Evolutionary conservation across 2,888 invertebrate genomes (phyloP).

Genomic region (Argynnis bischoffii): DNA sequence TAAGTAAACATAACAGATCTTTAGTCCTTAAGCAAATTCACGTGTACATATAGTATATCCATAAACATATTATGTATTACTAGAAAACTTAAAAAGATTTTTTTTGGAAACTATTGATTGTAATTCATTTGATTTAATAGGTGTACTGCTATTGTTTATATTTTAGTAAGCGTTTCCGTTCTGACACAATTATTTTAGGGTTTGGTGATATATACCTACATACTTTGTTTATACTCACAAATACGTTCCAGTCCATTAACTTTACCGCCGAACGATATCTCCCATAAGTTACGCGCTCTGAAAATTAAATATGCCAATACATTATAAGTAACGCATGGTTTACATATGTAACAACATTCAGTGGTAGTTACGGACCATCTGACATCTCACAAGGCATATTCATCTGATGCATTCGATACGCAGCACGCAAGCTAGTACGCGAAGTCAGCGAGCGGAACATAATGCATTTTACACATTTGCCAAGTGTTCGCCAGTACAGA

Average conservation of each 20-base stretch:
- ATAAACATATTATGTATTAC: neutral
- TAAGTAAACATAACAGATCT: constrained; percentile 59
- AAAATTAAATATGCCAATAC: constrained; percentile 69
- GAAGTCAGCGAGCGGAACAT: constrained; percentile 64
- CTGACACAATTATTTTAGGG: neutral
- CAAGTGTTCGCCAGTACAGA: constrained; percentile 60
- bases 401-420: constrained; percentile 62
- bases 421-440: constrained; percentile 50
- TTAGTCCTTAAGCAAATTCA: neutral
- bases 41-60: neutral
- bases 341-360: constrained; percentile 51
- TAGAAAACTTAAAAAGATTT: neutral
- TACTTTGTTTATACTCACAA: constrained; percentile 25
- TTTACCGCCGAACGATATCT: constrained; percentile 62
- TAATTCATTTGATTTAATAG: neutral
- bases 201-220: constrained; percentile 6
- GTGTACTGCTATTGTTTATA: neutral
- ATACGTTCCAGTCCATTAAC: constrained; percentile 57
- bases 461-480: constrained; percentile 62
- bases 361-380: constrained; percentile 63
- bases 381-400: constrained; percentile 46
- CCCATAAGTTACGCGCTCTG: constrained; percentile 70
- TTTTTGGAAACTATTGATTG: neutral
- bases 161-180: neutral
- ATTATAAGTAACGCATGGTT: constrained; percentile 61